Base-by-base conservation (phyloP, 2,113 vertebrate genomes). In the Pedionomus torquatus region DNA sequence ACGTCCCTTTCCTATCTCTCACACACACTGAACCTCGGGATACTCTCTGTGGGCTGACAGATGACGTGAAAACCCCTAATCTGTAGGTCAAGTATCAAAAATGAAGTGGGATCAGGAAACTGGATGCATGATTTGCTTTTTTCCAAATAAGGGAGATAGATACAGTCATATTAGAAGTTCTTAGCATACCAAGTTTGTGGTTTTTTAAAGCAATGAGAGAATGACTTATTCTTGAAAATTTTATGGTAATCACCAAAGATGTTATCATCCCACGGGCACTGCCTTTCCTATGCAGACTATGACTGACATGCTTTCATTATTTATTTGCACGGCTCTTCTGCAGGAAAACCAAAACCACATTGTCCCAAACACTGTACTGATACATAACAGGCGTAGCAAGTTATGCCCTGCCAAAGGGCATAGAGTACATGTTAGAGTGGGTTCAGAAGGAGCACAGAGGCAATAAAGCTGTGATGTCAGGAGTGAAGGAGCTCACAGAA, bases 1-100 rank as follows among this genome's bases (percentile, higher is more conserved):
- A 92, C 97, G 97, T 98, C 97, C 95, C 94, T 96, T 71, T 86
- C 83, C 97, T 93, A 90, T 90, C 95, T 94, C 92, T 91, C 76
- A 31, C 71, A 96, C 76, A 84, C 87, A 71, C n/a, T 92, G 85
- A 96, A 95, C 75, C 91, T 91, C 79, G 85, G 54, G 87, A 96
- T 64, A 93, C 60, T 97, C 68, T 95, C 91, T 92, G 91, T 94
- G 92, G 96, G 87, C 80, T 95, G 85, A 77, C 31, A 70, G 87
- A 95, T 92, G 82, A 83, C 35, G 51, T 88, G 71, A 89, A 95
- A 83, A 93, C 66, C 92, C 95, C 76, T 95, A 95, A 87, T 82
- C 60, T 70, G 48, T 48, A 80, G 71, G 84, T 88, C 94, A 96
- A 72, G 71, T 94, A 93, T 93, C 37, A 71, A 68, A 97, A 96